Percentiles rank a stretch among this genome's conserved stretches.
phyloP scores from a whole-genome alignment of 30 jellyfish, hydroid and myxozoan genomes.

The Chironex yamaguchii region DNA sequence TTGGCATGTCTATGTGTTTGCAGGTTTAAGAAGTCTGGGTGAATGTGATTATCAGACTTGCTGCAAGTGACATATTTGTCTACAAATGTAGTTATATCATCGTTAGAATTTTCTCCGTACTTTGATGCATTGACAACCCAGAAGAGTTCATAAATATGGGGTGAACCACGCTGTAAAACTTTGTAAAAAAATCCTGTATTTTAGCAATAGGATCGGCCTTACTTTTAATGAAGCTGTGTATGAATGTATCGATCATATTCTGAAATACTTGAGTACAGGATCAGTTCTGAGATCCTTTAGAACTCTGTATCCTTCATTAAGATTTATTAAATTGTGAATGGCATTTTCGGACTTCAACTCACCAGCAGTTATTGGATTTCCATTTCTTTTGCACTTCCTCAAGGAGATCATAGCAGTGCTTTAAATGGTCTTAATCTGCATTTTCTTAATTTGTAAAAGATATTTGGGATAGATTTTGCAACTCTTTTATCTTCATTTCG shows the following conservation, averaged over 20 bases:
- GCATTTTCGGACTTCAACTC: background rate
- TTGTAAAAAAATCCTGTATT: slow-evolving; percentile 19
- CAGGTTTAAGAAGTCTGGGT: slow-evolving; percentile 20
- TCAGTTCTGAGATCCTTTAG: slow-evolving; percentile 27
- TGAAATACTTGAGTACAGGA: slow-evolving; percentile 25
- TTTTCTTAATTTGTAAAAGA: slow-evolving; percentile 20
- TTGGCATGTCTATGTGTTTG: slow-evolving; percentile 74
- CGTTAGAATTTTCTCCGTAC: background rate
- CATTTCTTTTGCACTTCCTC: slow-evolving; percentile 16
- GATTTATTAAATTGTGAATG: background rate
- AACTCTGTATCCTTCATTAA: slow-evolving; percentile 44
- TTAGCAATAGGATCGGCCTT: slow-evolving; percentile 11
- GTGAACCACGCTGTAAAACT: slow-evolving; percentile 53
- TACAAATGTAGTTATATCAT: slow-evolving; percentile 5
- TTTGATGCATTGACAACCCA: slow-evolving; percentile 35
- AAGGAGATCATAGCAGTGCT: slow-evolving; percentile 40
- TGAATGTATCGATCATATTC: slow-evolving; percentile 6
- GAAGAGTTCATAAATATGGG: slow-evolving; percentile 39
- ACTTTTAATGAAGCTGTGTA: slow-evolving; percentile 14
- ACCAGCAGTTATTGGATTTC: slow-evolving; percentile 5
- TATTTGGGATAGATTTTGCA: slow-evolving; percentile 34
- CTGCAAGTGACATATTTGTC: slow-evolving; percentile 24
- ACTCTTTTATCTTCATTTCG: slow-evolving; percentile 27
- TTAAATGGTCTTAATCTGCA: slow-evolving; percentile 26
- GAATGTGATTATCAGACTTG: background rate